Conservation (phyloP, 1,140 invertebrate genomes). For the Tenebrio molitor region DNA sequence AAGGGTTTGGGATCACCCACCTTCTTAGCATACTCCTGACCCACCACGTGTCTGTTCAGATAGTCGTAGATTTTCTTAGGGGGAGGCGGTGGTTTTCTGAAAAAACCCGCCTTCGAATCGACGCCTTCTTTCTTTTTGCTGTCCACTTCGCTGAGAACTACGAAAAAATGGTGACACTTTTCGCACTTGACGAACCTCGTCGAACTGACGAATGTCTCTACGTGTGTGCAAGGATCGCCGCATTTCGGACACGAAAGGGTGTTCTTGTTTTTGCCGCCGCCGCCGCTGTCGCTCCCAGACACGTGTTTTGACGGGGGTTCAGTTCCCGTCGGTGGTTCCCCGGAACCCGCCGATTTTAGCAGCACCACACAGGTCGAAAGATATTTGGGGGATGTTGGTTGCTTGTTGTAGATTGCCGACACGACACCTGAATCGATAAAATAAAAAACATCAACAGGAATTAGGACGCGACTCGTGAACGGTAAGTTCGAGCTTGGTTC, state of each 20-base stretch:
- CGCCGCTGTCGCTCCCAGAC: conserved; percentile 48
- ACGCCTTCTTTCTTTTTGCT: conserved; percentile 88
- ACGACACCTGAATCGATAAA: conserved; percentile 57
- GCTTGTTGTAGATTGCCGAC: conserved; percentile 56
- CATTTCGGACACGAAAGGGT: conserved; percentile 93
- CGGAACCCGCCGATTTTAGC: conserved; percentile 60
- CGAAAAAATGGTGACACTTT: conserved; percentile 98
- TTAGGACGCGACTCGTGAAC: no score
- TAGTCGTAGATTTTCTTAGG: conserved; percentile 98
- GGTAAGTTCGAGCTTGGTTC: no score
- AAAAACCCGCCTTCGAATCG: conserved; percentile 75
- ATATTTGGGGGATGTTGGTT: conserved; percentile 29
- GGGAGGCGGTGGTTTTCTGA: conserved; percentile 88
- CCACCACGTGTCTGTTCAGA: conserved; percentile 96
- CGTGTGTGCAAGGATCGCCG: conserved; percentile 95
- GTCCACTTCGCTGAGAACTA: conserved; percentile 94
- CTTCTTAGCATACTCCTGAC: conserved; percentile 98
- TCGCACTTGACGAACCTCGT: conserved; percentile 98
- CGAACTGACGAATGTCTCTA: conserved; percentile 97
- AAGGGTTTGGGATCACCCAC: conserved; percentile 48
- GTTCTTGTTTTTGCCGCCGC: conserved; percentile 70
- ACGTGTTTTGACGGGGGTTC: conserved; percentile 56
- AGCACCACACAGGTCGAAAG: conserved; percentile 59
- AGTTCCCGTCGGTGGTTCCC: conserved; percentile 57
- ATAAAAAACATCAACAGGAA: no score